Evolutionary conservation across 1,140 invertebrate genomes (phyloP).

Genomic region (Drosophila orena): DNA sequence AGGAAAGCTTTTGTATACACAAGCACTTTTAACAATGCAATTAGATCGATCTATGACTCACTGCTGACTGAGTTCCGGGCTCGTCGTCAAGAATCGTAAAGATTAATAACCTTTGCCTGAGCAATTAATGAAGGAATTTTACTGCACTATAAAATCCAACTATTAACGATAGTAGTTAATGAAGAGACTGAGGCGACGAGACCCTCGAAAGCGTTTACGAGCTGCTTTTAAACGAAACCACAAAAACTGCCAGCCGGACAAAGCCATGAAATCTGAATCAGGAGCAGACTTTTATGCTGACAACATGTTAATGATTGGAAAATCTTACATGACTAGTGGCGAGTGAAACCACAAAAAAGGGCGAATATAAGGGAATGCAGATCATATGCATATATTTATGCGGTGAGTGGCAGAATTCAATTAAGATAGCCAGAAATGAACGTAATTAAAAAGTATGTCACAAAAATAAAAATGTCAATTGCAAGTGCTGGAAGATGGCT

Average conservation of each 20-base stretch:
- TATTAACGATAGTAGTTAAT: conserved; percentile 32
- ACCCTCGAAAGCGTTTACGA: conserved; percentile 42
- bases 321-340: conserved; percentile 38
- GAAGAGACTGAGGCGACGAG: conserved; percentile 4
- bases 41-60: conserved; percentile 21
- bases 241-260: conserved; percentile 32
- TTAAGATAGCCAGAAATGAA: conserved; percentile 26
- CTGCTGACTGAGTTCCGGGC: conserved; percentile 14
- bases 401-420: conserved; percentile 55
- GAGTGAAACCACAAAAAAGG: conserved; percentile 45
- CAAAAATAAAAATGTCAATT: conserved; percentile 50
- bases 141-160: conserved; percentile 54
- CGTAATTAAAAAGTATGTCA: conserved; percentile 41
- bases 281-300: conserved; percentile 57
- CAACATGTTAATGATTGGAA: conserved; percentile 53
- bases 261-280: conserved; percentile 15
- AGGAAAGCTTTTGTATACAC: conserved; percentile 16
- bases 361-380: conserved; percentile 17
- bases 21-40: conserved; percentile 8
- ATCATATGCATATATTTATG: conserved; percentile 19
- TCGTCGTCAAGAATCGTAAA: conserved; percentile 22
- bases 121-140: conserved; percentile 51
- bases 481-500: conserved; percentile 4
- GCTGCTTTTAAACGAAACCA: conserved; percentile 47
- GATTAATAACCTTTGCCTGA: conserved; percentile 18